Conservation (phyloP, 2,797 vertebrate species). For the Sebastes reedi region DNA sequence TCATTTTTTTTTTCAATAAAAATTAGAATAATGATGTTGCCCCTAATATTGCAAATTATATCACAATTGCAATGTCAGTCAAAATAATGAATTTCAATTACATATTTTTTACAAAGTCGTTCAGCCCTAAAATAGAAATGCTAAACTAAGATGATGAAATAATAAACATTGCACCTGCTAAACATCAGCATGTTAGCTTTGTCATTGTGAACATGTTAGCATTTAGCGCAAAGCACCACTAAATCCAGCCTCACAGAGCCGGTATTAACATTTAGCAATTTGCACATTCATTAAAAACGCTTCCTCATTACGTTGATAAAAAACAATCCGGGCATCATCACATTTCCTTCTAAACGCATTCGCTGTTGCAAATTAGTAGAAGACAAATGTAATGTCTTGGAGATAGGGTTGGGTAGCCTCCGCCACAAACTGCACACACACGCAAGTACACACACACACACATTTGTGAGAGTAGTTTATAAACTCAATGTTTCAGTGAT, state of each 20-base stretch:
- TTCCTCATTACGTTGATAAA: background rate
- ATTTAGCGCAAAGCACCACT: background rate
- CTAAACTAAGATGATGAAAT: background rate
- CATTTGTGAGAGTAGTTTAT: background rate
- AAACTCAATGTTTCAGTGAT: slow-evolving; percentile 14
- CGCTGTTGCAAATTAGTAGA: background rate
- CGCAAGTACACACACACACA: background rate
- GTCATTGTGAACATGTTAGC: background rate
- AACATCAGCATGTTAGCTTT: background rate
- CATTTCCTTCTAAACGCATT: background rate
- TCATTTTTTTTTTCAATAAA: too few species aligned
- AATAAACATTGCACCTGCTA: background rate
- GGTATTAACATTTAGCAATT: background rate
- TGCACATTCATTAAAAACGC: background rate
- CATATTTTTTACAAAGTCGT: too few species aligned
- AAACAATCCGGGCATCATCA: background rate
- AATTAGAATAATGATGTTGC: too few species aligned
- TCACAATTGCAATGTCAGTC: too few species aligned
- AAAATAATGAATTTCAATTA: too few species aligned
- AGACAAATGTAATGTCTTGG: background rate
- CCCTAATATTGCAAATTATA: too few species aligned
- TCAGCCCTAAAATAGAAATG: background rate
- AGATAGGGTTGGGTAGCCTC: background rate
- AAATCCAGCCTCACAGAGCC: background rate
- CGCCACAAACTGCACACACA: background rate